Evolutionary conservation across 2,888 invertebrate species (phyloP).

Genomic region (Agrotis clavis): DNA sequence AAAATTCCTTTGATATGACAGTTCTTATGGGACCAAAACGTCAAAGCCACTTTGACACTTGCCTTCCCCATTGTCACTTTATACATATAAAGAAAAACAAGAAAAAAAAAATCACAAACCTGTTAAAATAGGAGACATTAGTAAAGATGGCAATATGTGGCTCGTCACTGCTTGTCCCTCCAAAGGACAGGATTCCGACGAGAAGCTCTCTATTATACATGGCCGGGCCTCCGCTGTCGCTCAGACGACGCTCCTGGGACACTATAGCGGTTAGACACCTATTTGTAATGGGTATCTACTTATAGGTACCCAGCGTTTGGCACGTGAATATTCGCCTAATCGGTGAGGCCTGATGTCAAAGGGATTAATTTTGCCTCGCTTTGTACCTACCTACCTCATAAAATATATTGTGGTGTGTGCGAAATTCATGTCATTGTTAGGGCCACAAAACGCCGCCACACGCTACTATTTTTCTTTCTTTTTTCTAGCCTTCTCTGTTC

Average conservation of each 20-base stretch:
- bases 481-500: too few species aligned
- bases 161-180: constrained; percentile 60
- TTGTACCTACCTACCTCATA: not conserved
- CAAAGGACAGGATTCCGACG: constrained; percentile 79
- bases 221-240: constrained; percentile 82
- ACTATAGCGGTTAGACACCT: constrained; percentile 33
- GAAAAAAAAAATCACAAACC: constrained; percentile 62
- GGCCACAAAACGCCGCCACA: too few species aligned
- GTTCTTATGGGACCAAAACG: too few species aligned
- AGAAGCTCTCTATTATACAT: constrained; percentile 65
- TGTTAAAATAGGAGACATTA: constrained; percentile 82
- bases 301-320: constrained; percentile 4
- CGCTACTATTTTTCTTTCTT: too few species aligned
- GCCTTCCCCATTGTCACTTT: too few species aligned
- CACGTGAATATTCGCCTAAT: constrained; percentile 22
- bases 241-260: constrained; percentile 74
- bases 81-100: too few species aligned
- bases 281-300: constrained; percentile 1
- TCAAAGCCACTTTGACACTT: too few species aligned
- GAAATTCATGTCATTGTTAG: not conserved
- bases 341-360: not conserved
- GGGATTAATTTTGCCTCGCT: not conserved
- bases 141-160: constrained; percentile 77
- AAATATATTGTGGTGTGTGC: not conserved
- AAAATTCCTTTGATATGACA: too few species aligned